These are phyloP conservation scores for Philopedon plagiatum DNA, from an alignment of 2,888 invertebrate species.

Conservation along the genomic window DNA sequence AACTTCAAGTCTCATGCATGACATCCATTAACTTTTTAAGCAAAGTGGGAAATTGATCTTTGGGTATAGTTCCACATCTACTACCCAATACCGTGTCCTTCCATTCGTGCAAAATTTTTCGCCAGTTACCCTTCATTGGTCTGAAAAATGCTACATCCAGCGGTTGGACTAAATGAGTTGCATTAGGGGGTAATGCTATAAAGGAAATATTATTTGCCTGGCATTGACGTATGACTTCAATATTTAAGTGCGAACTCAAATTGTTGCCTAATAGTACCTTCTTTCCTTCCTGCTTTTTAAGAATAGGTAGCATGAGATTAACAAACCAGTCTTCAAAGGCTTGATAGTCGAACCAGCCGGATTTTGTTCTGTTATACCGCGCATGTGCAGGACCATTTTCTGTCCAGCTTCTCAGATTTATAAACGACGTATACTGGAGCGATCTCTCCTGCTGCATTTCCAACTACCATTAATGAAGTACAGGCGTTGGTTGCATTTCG, in stretches of 20 bases:
- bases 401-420: constrained; percentile 50
- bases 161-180: constrained; percentile 42
- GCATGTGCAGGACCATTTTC: constrained; percentile 46
- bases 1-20: constrained; percentile 28
- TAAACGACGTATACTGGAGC: constrained; percentile 59
- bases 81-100: constrained; percentile 40
- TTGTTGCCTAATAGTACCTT: constrained; percentile 52
- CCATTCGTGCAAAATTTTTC: constrained; percentile 43
- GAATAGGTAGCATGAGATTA: constrained; percentile 47
- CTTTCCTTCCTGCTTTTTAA: constrained; percentile 51
- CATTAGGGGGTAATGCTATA: constrained; percentile 37
- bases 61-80: constrained; percentile 45
- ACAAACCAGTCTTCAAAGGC: constrained; percentile 53
- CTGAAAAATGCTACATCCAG: constrained; percentile 44
- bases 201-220: constrained; percentile 46
- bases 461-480: constrained; percentile 56
- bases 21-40: constrained; percentile 40
- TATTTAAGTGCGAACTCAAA: constrained; percentile 49
- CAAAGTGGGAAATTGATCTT: constrained; percentile 40
- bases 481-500: constrained; percentile 57
- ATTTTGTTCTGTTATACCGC: constrained; percentile 37
- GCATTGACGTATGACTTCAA: constrained; percentile 46
- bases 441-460: constrained; percentile 57
- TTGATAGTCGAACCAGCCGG: constrained; percentile 48
- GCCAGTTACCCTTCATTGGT: constrained; percentile 29